phyloP scores from a whole-genome alignment of 2,797 vertebrate genomes.

The Premnoplex brunnescens region DNA sequence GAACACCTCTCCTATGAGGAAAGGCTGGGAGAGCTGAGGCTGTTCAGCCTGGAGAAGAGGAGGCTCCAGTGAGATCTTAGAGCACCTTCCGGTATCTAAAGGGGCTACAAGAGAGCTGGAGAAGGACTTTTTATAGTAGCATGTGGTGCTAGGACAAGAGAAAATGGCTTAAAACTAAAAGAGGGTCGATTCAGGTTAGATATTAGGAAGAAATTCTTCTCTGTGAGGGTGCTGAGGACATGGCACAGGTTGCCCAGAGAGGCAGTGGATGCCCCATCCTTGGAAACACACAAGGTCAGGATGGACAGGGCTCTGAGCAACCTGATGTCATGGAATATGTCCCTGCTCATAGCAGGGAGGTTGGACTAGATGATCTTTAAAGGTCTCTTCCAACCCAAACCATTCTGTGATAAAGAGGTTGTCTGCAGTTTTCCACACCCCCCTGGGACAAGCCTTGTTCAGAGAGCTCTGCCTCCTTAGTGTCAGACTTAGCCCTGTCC shows the following conservation, averaged over 20 bases:
- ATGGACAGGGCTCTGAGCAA: background rate
- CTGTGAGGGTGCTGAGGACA: background rate
- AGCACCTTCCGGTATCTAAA: background rate
- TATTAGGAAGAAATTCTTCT: background rate
- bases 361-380: background rate
- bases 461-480: background rate
- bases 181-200: background rate
- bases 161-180: background rate
- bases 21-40: background rate
- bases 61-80: background rate
- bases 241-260: background rate
- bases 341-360: background rate
- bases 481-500: background rate
- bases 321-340: background rate
- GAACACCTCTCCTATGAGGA: background rate
- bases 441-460: background rate
- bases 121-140: background rate
- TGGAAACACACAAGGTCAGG: background rate
- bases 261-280: background rate
- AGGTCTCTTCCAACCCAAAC: background rate
- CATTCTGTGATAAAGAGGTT: background rate
- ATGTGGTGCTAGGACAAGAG: background rate
- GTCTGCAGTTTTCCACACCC: background rate
- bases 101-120: background rate
- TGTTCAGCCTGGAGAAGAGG: background rate